Base-by-base conservation (phyloP, 2,797 vertebrate species). In the Alcedo atthis region DNA sequence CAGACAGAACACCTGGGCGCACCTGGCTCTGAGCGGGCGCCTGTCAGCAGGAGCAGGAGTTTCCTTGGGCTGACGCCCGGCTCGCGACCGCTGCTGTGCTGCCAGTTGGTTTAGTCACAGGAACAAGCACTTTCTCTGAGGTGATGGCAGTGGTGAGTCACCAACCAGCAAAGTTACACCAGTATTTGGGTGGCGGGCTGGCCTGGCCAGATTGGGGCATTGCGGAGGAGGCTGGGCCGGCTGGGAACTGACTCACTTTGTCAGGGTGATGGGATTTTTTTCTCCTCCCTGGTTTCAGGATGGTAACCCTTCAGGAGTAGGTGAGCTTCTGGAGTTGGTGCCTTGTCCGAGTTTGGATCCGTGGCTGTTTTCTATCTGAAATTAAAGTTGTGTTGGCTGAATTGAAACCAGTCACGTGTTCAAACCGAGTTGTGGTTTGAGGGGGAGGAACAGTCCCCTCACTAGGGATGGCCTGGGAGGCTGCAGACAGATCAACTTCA, bases 51-150 rank as follows among this genome's bases (percentile, higher is more conserved):
- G 62, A 83, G n/a, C 46, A 46, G 30, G 20, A 48, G 70, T 84
- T 92, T 81, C 87, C 87, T 67, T 61, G 76, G 71, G 69, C 81
- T 82, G 89, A 64, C 68, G 58, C 61, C 18, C 67, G 89, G 81
- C 90, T 95, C n/a, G 9, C 0, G 15, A 53, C 1, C 1, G n/a
- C 67, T 11, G 5, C 20, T 30, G 63, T 3, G 9, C 75, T 91
- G 87, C 89, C 61, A 46, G 79, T 49, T 58, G 89, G 49, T 73
- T 94, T 87, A 95, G 76, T 93, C 87, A 87, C 73, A 63, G 76
- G 69, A 80, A 40, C 68, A 13, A 91, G 66, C 73, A 93, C 93
- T 95, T 95, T 96, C 95, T 96, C 94, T 73, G 53, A 32, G 79
- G 91, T 10, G 2, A n/a, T 84, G 92, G 88, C 37, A 58, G 58